Evolutionary conservation across 2,888 invertebrate species (phyloP).

Genomic region (Lamellibrachia satsuma): DNA sequence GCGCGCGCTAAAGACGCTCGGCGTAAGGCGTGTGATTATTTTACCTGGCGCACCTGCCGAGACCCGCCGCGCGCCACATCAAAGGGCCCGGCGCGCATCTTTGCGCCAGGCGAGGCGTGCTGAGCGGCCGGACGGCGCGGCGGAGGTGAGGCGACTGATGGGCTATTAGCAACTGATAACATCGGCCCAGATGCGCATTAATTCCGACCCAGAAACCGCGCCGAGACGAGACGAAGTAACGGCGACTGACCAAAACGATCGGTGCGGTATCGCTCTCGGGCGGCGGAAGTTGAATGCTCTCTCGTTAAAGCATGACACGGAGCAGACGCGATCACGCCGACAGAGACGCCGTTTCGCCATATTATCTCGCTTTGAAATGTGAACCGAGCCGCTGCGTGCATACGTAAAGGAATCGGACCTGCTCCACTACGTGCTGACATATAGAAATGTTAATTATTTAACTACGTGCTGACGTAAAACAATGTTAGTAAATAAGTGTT

Average conservation of each 20-base stretch:
- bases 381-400: too few species aligned
- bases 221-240: background rate
- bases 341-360: too few species aligned
- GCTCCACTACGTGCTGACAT: too few species aligned
- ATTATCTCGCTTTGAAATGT: too few species aligned
- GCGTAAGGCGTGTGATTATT: conserved; percentile 12
- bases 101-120: conserved; percentile 2
- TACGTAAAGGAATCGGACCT: too few species aligned
- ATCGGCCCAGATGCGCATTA: background rate
- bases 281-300: too few species aligned
- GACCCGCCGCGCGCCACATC: background rate
- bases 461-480: too few species aligned
- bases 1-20: background rate
- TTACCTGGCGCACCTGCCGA: conserved; percentile 11
- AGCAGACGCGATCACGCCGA: too few species aligned
- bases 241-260: background rate
- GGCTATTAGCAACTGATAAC: background rate
- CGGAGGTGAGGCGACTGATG: conserved; percentile 17
- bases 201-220: conserved; percentile 17
- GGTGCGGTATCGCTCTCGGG: background rate
- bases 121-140: background rate
- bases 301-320: too few species aligned
- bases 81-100: background rate
- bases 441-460: too few species aligned
- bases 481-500: too few species aligned